These are phyloP conservation scores for Prunella fulvescens DNA, from an alignment of 2,113 vertebrate species.

Conservation along the genomic window DNA sequence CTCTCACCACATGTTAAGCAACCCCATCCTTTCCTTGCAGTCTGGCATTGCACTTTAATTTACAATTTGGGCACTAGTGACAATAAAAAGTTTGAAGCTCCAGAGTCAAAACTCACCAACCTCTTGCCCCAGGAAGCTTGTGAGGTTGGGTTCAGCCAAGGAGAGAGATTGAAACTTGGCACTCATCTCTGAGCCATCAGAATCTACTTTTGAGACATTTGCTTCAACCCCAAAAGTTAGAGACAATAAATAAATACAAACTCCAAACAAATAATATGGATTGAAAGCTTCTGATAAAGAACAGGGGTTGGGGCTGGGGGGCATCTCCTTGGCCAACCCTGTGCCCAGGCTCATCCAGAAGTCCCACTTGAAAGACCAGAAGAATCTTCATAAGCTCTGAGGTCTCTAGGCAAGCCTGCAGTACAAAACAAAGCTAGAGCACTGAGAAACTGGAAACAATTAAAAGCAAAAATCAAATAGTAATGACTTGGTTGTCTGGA, in stretches of 20 bases:
- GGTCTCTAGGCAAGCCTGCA: neutral
- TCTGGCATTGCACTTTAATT: neutral
- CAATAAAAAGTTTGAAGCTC: neutral
- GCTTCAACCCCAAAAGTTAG: neutral
- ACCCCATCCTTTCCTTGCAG: neutral
- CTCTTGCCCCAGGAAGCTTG: neutral
- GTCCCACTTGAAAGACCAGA: neutral
- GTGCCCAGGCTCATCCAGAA: neutral
- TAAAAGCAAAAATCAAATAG: neutral
- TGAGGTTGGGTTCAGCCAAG: neutral
- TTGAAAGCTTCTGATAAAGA: neutral
- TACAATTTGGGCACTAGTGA: neutral
- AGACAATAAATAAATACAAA: neutral
- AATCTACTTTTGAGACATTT: neutral
- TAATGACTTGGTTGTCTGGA: neutral
- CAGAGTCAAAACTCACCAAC: neutral
- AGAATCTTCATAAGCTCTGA: neutral
- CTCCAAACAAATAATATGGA: neutral
- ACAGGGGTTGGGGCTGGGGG: accelerated
- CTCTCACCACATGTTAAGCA: neutral
- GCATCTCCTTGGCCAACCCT: neutral
- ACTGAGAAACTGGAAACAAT: neutral
- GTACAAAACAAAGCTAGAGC: neutral
- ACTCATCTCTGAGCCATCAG: neutral
- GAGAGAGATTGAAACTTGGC: neutral